Base-by-base conservation (phyloP, 2,888 invertebrate genomes). In the Nomada lathburiana region DNA sequence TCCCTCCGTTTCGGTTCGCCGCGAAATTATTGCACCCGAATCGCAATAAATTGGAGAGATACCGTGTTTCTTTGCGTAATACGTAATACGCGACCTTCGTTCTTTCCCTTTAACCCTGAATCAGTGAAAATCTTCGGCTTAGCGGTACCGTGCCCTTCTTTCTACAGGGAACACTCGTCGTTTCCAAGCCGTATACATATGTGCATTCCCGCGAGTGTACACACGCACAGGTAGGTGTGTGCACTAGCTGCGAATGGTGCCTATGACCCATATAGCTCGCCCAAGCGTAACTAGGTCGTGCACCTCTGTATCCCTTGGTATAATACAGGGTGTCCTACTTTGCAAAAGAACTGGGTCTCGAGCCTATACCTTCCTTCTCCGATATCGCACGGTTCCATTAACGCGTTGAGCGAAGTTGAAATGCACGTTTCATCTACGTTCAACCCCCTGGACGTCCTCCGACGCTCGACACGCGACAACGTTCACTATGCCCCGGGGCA, bases 241-340 rank as follows among this genome's bases (percentile, higher is more conserved):
- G 36, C 36, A 62, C 84, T 62, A 64, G 87, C 81, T 79, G 86
- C 89, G 87, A 90, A 91, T 91, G 91, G 92, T 93, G 92, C 92
- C 93, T 93, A 93, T 93, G 93, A 93, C 92, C 93, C 88, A 93
- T 92, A 93, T 93, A 92, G 91, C 90, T 89, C 91, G 91, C 90
- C 90, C 91, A 86, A 90, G 90, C 91, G 91, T 91, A 93, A 92
- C 92, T 93, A 87, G 93, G 93, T 93, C 93, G 88, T 92, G 92
- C 88, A 93, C 93, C 93, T 90, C 90, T 88, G 90, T 85, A 77
- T 87, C 89, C 91, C 92, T 92, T 92, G 93, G 92, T 90, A 93
- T 93, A 90, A 92, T 92, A 93, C 91, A 87, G 90, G 92, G 93
- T 93, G 93, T 91, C 89, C 83, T 55, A 42, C n/a, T 74, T 79